Percentiles rank a stretch among this genome's conserved stretches.
Evolutionary conservation across 2,888 invertebrate species (phyloP).

Genomic region (Machimus atricapillus): DNA sequence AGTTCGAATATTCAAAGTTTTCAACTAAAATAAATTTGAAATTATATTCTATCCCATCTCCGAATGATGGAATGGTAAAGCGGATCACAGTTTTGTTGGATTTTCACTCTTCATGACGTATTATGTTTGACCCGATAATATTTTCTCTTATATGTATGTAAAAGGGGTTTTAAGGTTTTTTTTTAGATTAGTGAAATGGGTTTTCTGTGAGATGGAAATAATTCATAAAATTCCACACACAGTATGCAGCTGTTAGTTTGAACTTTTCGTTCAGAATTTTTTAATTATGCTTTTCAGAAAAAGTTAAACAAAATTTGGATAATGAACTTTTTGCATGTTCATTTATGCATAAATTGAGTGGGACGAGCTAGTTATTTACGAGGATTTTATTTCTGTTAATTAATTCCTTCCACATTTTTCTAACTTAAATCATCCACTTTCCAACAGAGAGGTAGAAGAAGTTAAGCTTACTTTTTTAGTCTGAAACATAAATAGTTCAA

Average conservation of each 20-base stretch:
- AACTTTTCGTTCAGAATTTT: neutral
- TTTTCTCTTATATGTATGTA: neutral
- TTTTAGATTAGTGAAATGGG: neutral
- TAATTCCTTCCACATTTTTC: neutral
- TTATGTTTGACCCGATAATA: neutral
- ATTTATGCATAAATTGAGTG: neutral
- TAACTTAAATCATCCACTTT: neutral
- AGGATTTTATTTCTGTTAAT: neutral
- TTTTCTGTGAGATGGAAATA: neutral
- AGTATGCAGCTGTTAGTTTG: neutral
- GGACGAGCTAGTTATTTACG: neutral
- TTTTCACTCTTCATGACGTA: neutral
- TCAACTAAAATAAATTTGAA: neutral
- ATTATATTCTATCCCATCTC: neutral
- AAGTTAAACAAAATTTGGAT: neutral
- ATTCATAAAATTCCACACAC: neutral
- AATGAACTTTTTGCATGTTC: neutral
- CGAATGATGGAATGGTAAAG: neutral
- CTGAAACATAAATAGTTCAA: neutral
- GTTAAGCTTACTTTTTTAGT: neutral
- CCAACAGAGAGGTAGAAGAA: neutral
- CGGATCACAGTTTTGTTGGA: neutral
- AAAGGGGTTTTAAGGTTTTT: neutral
- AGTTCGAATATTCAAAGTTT: neutral
- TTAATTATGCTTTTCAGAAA: neutral